Percentiles rank a stretch among this genome's conserved stretches.
These are phyloP conservation scores for Thymelicus acteon DNA, from an alignment of 2,888 invertebrate genomes.

Conservation along the genomic window DNA sequence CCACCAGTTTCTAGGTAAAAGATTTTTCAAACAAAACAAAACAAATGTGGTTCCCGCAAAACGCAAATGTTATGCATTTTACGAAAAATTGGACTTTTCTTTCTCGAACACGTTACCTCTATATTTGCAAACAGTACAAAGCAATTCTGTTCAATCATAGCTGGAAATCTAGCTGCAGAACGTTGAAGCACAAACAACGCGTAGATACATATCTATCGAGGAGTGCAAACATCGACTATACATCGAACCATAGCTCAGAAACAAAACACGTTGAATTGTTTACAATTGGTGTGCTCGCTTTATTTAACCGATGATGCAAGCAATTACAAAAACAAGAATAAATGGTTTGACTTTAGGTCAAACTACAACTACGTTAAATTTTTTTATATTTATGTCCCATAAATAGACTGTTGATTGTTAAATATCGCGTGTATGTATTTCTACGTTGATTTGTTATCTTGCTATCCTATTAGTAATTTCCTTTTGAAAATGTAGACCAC, in stretches of 20 bases:
- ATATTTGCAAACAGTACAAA: neutral
- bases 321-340: constrained; percentile 1
- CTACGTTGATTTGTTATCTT: too few species aligned
- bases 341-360: neutral
- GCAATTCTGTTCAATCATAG: constrained; percentile 38
- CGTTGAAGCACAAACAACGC: constrained; percentile 39
- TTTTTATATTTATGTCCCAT: too few species aligned
- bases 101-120: neutral
- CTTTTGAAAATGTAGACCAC: too few species aligned
- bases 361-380: neutral
- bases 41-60: too few species aligned
- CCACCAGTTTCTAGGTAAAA: too few species aligned
- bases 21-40: too few species aligned
- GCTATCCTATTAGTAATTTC: too few species aligned
- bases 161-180: constrained; percentile 39
- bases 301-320: constrained; percentile 18
- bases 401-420: too few species aligned
- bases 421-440: too few species aligned
- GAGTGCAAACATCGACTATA: constrained; percentile 26
- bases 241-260: neutral
- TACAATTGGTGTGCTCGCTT: constrained; percentile 7
- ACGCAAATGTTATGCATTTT: too few species aligned
- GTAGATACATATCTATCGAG: constrained; percentile 26
- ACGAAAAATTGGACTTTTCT: neutral
- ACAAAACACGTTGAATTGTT: constrained; percentile 15